Percentiles rank a stretch among this genome's conserved stretches.
phyloP scores from a whole-genome alignment of 37 sponge, comb jelly and placozoan genomes.

The Diacarnus erythraeanus region DNA sequence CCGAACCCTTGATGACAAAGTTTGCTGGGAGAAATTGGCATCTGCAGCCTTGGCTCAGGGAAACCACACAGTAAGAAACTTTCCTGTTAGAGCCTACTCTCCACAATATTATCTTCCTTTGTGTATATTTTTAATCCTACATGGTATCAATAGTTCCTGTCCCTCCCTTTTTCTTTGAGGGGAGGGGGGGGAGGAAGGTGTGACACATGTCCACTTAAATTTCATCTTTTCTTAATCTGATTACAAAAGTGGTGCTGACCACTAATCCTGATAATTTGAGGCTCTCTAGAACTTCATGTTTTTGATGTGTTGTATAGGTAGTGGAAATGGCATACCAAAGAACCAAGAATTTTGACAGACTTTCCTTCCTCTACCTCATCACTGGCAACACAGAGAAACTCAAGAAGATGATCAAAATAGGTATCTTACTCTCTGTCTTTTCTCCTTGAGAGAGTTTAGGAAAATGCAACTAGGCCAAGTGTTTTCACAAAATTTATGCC shows the following conservation, averaged over 20 bases:
- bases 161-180: too few species aligned
- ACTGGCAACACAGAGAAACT: conserved; percentile 96
- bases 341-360: conserved; percentile 95
- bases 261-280: too few species aligned
- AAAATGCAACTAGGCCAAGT: neutral
- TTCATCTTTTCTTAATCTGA: too few species aligned
- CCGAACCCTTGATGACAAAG: conserved; percentile 86
- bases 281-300: neutral
- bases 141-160: too few species aligned
- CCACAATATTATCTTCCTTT: too few species aligned
- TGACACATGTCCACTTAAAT: too few species aligned
- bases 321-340: conserved; percentile 99
- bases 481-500: neutral
- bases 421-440: conserved; percentile 45
- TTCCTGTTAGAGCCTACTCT: too few species aligned
- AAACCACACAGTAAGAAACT: conserved; percentile 92
- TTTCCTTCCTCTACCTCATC: conserved; percentile 95
- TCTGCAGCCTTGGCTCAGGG: conserved; percentile 90
- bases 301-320: conserved; percentile 48
- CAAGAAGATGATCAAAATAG: conserved; percentile 96
- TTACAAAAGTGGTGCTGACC: too few species aligned
- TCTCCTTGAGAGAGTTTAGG: too few species aligned
- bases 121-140: too few species aligned
- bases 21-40: conserved; percentile 89
- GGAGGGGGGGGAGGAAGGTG: too few species aligned